A percentile compares a stretch with the other conserved stretches of the same genome.
Conservation (phyloP, 2,113 vertebrate species). For the Erythrolamprus reginae region DNA sequence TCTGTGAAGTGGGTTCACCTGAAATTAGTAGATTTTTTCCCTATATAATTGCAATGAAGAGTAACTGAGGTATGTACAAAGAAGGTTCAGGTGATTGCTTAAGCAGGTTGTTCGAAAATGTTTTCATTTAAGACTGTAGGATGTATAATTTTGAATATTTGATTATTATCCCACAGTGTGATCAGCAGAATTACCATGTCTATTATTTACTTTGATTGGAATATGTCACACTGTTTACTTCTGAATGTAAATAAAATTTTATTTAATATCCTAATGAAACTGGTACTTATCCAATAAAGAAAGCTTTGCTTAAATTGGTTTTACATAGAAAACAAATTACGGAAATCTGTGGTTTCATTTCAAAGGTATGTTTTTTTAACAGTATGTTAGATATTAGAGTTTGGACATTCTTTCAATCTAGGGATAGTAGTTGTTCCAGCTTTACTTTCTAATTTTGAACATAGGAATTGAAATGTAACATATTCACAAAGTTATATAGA, state of each 20-base stretch:
- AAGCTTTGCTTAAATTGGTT: not conserved
- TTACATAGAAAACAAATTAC: not conserved
- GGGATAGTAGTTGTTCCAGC: not conserved
- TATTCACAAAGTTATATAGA: not conserved
- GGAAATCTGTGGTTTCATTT: not conserved
- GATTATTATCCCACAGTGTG: not conserved
- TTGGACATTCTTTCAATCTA: not conserved
- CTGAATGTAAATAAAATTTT: not conserved
- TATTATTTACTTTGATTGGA: not conserved
- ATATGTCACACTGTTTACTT: not conserved
- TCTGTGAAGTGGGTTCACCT: not conserved
- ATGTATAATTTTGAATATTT: not conserved
- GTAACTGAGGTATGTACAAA: not conserved
- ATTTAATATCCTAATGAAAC: not conserved
- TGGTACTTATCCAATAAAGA: constrained; percentile 14
- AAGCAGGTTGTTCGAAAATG: not conserved
- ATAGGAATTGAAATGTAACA: not conserved
- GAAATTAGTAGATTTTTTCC: not conserved
- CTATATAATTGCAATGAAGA: not conserved
- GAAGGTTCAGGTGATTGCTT: not conserved
- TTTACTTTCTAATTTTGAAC: not conserved
- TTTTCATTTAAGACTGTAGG: not conserved
- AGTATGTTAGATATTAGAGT: not conserved
- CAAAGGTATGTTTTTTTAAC: not conserved
- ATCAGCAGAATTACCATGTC: not conserved